A percentile compares a stretch with the other conserved stretches of the same genome.
phyloP scores from a whole-genome alignment of 2,113 vertebrate species.

The Bos indicus region DNA sequence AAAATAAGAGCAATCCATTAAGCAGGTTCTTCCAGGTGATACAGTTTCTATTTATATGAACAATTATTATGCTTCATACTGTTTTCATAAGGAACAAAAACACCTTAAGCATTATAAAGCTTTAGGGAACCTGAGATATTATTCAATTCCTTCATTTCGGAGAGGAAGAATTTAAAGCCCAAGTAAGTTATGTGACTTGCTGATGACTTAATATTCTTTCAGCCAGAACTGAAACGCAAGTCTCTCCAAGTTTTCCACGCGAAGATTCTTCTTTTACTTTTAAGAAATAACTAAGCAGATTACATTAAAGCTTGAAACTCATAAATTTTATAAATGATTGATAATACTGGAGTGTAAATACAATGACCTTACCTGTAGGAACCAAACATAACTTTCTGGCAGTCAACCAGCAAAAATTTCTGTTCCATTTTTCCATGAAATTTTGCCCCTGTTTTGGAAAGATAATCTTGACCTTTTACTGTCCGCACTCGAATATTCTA shows the following conservation, averaged over 20 bases:
- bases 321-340: background rate
- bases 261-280: background rate
- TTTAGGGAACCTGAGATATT: background rate
- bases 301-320: background rate
- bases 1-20: background rate
- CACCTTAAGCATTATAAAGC: background rate
- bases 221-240: background rate
- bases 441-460: slow-evolving; percentile 93
- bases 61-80: background rate
- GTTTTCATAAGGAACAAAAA: background rate
- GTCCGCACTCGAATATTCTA: slow-evolving; percentile 96
- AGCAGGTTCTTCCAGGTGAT: background rate
- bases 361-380: slow-evolving; percentile 92
- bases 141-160: background rate
- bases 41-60: background rate
- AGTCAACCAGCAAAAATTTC: slow-evolving; percentile 94
- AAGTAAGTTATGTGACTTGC: background rate
- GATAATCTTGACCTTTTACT: slow-evolving; percentile 94
- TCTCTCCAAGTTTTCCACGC: background rate
- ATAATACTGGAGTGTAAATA: background rate
- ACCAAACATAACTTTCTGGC: slow-evolving; percentile 93
- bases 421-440: slow-evolving; percentile 95
- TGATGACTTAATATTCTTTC: background rate
- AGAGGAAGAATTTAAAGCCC: background rate
- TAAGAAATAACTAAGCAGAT: background rate